Base-by-base conservation (phyloP, 2,888 invertebrate genomes). In the Selenia dentaria region DNA sequence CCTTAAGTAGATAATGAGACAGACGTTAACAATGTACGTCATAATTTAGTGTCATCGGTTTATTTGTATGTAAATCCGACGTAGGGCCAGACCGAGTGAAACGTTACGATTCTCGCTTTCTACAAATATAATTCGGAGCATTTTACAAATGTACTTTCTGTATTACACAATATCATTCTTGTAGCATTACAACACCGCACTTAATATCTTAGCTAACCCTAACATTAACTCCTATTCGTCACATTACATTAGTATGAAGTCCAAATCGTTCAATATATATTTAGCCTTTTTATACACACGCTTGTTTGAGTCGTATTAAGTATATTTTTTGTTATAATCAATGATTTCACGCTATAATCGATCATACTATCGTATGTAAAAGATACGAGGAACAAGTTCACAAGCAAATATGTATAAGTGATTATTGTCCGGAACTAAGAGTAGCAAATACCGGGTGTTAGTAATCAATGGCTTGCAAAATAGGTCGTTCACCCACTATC, bases 401-500 rank as follows among this genome's bases (percentile, higher is more conserved):
- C 29, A 47, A 42, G 25, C 22, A 48, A 22, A 1, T 0, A 18
- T 18, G 4, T 41, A 37, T 31, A 18, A 37, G 45, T 36, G 31
- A 51, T 49, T 47, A 45, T 13, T 42, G 18, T 52, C 44, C 54
- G 57, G 51, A 54, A 54, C 52, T 43, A 11, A n/a, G 24, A 26
- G 34, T 31, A 35, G 34, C 44, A 46, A 54, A 57, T 57, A 54
- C 36, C 43, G 28, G 36, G 28, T 25, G 33, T 37, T 40, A 27
- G 32, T 31, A 24, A 43, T 37, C 27, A 25, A 35, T 28, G 27
- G 2, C 46, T 62, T 57, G 64, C 59, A 62, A 78, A 73, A 72
- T 77, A 66, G 79, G 71, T 82, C 77, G 48, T 80, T 80, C 69
- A 82, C 79, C 79, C 51, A 61, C 57, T 51, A 56, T 54, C 59